Evolutionary conservation across 1,140 invertebrate species (phyloP).

Genomic region (Pseudomyrmex sp.): DNA sequence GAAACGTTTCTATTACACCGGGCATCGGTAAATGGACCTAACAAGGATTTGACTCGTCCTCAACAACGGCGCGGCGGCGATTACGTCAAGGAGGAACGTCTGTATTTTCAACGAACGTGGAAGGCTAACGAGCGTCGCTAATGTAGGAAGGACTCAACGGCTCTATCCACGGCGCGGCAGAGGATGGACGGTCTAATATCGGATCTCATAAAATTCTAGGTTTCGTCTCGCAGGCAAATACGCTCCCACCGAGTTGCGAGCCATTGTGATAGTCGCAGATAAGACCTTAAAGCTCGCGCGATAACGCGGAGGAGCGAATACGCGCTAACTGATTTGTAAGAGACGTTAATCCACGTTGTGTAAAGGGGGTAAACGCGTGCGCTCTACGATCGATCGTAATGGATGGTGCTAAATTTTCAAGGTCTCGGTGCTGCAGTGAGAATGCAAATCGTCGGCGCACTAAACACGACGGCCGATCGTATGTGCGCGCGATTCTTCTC

Average conservation of each 20-base stretch:
- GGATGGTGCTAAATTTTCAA: conserved; percentile 37
- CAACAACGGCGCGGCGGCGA: conserved; percentile 13
- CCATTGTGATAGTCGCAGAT: conserved; percentile 42
- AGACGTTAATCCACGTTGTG: conserved; percentile 31
- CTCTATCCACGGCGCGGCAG: conserved; percentile 14
- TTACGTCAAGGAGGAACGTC: conserved; percentile 24
- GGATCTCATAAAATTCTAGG: conserved; percentile 54
- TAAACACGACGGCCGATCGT: background rate
- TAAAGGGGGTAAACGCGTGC: conserved; percentile 26
- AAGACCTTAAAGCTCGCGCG: conserved; percentile 47
- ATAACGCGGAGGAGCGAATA: conserved; percentile 18
- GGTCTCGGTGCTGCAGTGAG: background rate
- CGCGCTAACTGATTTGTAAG: conserved; percentile 47
- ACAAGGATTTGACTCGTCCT: conserved; percentile 44
- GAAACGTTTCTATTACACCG: conserved; percentile 34
- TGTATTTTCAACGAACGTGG: background rate
- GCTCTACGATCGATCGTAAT: conserved; percentile 29
- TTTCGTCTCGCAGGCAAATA: conserved; percentile 40
- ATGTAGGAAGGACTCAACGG: conserved; percentile 35
- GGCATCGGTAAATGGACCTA: conserved; percentile 39
- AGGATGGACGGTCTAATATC: conserved; percentile 36
- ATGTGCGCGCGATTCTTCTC: background rate
- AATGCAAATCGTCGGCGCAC: background rate
- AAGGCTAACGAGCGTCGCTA: conserved; percentile 50
- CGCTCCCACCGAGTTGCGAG: conserved; percentile 1